A percentile compares a stretch with the other conserved stretches of the same genome.
Evolutionary conservation across 2,888 invertebrate species (phyloP).

Genomic region (Nysson spinosus): DNA sequence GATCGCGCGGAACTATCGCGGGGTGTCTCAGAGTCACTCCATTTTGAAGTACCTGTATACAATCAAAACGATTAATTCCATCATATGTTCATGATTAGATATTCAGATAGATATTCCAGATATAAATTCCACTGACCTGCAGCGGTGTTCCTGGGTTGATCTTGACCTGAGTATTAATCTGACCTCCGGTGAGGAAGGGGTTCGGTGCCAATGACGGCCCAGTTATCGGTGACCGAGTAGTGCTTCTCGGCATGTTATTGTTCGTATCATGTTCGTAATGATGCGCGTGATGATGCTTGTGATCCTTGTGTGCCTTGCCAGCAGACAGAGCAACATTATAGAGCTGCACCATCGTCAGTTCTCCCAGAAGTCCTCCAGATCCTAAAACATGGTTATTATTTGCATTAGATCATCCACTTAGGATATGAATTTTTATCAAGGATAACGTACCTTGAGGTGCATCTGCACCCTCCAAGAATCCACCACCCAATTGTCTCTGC

Average conservation of each 20-base stretch:
- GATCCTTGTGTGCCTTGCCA: conserved; percentile 91
- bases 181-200: conserved; percentile 82
- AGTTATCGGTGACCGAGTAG: conserved; percentile 80
- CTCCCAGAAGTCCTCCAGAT: conserved; percentile 84
- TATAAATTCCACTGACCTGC: no score
- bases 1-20: conserved; percentile 50
- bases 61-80: no score
- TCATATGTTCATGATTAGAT: no score
- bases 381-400: conserved; percentile 72
- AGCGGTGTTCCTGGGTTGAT: conserved; percentile 71
- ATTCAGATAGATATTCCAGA: no score
- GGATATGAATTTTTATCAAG: neutral
- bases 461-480: conserved; percentile 79
- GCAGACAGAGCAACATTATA: conserved; percentile 90
- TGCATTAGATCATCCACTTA: neutral
- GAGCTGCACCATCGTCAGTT: conserved; percentile 88
- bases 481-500: conserved; percentile 81
- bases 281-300: conserved; percentile 92
- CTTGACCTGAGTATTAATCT: conserved; percentile 80
- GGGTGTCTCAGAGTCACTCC: conserved; percentile 73
- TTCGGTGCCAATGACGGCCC: conserved; percentile 79
- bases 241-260: conserved; percentile 81
- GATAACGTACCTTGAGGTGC: conserved; percentile 78
- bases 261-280: conserved; percentile 87
- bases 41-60: no score